Evolutionary conservation across 2,888 invertebrate species (phyloP).

Genomic region (Oligia strigilis): DNA sequence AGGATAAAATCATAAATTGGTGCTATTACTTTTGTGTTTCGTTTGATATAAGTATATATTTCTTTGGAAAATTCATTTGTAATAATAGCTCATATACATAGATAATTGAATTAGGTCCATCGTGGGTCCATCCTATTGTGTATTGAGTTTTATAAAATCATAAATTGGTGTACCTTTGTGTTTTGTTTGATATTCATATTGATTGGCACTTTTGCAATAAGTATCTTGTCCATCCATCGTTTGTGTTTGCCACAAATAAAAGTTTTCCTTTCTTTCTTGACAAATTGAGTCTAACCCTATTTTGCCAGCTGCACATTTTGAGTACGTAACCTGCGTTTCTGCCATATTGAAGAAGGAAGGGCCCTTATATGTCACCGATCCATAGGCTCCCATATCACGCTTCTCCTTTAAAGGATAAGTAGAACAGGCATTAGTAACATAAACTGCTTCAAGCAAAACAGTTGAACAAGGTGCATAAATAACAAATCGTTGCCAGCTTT

Average conservation of each 20-base stretch:
- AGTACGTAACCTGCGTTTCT: not conserved
- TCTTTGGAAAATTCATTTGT: conserved; percentile 50
- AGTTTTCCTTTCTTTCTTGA: not conserved
- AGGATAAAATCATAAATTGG: conserved; percentile 40
- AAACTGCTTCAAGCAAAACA: conserved; percentile 25
- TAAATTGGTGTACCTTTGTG: conserved; percentile 25
- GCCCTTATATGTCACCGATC: not conserved
- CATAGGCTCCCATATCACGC: conserved; percentile 16
- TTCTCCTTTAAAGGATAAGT: conserved; percentile 29
- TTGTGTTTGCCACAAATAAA: not conserved
- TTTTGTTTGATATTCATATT: conserved; percentile 5
- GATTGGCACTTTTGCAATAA: not conserved
- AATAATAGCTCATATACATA: conserved; percentile 47
- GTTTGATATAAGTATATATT: too few relatives aligned
- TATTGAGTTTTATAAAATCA: conserved; percentile 35
- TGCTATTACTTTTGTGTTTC: conserved; percentile 21
- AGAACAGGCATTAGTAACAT: conserved; percentile 39
- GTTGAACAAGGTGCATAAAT: conserved; percentile 38
- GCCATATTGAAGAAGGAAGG: not conserved
- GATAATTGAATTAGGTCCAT: conserved; percentile 47
- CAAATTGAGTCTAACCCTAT: not conserved
- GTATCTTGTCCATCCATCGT: not conserved
- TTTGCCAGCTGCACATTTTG: not conserved
- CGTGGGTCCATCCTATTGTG: conserved; percentile 41
- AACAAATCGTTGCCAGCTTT: conserved; percentile 41